Conservation (phyloP, 2,888 invertebrate species). For the Ecliptopera silaceata region DNA sequence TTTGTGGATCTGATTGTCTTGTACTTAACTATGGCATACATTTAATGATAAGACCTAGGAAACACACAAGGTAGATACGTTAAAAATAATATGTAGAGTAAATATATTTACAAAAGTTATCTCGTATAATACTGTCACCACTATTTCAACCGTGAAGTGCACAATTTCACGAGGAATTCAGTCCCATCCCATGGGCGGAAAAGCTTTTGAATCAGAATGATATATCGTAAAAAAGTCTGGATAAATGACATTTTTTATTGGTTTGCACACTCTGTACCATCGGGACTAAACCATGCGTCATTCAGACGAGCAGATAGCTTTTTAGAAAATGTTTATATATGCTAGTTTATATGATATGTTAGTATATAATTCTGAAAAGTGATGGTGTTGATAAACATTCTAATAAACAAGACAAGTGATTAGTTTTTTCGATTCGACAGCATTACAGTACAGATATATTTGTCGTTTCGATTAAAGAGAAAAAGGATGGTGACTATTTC, state of each 20-base stretch:
- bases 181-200: constrained; percentile 35
- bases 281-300: not conserved
- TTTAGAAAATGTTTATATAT: not conserved
- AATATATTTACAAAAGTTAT: not conserved
- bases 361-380: not conserved
- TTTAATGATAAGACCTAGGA: too few relatives aligned
- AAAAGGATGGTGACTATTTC: too few relatives aligned
- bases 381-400: not conserved
- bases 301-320: not conserved
- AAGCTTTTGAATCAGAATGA: constrained; percentile 41
- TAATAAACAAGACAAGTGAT: too few relatives aligned
- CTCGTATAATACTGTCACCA: constrained; percentile 35
- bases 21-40: too few relatives aligned
- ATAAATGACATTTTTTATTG: constrained; percentile 1
- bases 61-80: too few relatives aligned
- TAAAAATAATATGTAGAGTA: too few relatives aligned
- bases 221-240: constrained; percentile 39
- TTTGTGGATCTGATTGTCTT: too few relatives aligned
- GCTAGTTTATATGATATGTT: not conserved
- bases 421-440: too few relatives aligned
- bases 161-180: constrained; percentile 33
- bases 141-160: constrained; percentile 34
- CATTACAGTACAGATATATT: too few relatives aligned
- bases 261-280: not conserved
- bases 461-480: too few relatives aligned